phyloP scores from a whole-genome alignment of 1,140 invertebrate species.

The Drosophila yakuba region DNA sequence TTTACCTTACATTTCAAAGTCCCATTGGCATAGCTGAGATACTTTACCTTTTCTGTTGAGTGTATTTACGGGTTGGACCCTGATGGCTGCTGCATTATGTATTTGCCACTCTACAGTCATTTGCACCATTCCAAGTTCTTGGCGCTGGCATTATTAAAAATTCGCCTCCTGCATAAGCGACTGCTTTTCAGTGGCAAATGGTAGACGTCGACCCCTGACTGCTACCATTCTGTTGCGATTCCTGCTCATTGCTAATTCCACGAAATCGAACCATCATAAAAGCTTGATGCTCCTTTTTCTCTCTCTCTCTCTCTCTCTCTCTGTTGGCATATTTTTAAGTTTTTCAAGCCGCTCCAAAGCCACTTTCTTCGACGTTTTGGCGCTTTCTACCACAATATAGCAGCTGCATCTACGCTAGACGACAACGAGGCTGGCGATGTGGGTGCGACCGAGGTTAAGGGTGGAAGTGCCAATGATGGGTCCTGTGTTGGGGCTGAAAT shows the following conservation, averaged over 20 bases:
- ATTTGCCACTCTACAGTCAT: slow-evolving; percentile 27
- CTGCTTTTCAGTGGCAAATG: slow-evolving; percentile 9
- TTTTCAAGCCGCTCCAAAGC: slow-evolving; percentile 52
- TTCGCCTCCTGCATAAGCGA: slow-evolving; percentile 31
- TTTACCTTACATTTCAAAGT: background rate
- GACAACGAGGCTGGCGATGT: slow-evolving; percentile 13
- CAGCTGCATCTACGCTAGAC: slow-evolving; percentile 46
- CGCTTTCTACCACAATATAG: background rate
- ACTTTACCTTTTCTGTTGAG: background rate
- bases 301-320: slow-evolving; percentile 8
- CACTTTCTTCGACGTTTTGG: slow-evolving; percentile 51
- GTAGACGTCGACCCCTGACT: slow-evolving; percentile 16
- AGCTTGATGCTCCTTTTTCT: slow-evolving; percentile 47
- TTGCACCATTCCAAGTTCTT: background rate
- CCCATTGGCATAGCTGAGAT: background rate
- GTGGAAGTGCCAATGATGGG: slow-evolving; percentile 15
- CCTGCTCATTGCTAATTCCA: slow-evolving; percentile 67
- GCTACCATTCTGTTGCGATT: slow-evolving; percentile 22
- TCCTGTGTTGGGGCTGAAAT: slow-evolving; percentile 50
- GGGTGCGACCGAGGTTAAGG: slow-evolving; percentile 9
- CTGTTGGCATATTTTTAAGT: slow-evolving; percentile 58
- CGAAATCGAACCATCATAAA: slow-evolving; percentile 73
- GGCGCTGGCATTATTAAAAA: slow-evolving; percentile 56
- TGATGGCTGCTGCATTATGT: slow-evolving; percentile 38
- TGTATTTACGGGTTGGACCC: slow-evolving; percentile 23